Evolutionary conservation across 1,140 invertebrate genomes (phyloP), one percentile per base, ranked within the genome.

Genomic region (Cherax quadricarinatus): DNA sequence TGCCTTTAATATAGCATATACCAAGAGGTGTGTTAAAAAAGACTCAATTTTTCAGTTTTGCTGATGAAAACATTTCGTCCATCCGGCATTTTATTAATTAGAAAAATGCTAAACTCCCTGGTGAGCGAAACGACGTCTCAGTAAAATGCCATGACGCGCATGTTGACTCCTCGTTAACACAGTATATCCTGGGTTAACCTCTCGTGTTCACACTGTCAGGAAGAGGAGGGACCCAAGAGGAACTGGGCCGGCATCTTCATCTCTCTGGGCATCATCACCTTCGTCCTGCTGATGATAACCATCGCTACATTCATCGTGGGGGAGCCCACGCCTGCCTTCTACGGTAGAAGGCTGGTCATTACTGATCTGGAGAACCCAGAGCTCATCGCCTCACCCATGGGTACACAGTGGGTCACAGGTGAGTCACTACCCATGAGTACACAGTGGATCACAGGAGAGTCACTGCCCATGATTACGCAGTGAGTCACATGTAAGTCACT

Each of bases 221-320:
- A 88, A 53, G 75, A 60, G 24, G 73, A 80, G 9, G 85, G 93
- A 24, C 83, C 93, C 16, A 92, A 92, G 87, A 79, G 87, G 24
- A 93, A 93, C 90, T 93, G 93, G 93, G 57, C 57, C 3, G 91
- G 93, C 82, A 92, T 93, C 87, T 85, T 93, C 81, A 93, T 93
- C 82, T 86, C 93, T 5, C 87, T 93, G 81, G 90, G 81, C 90
- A 93, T 93, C 93, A 93, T 93, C 75, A 62, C 73, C 81, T 89
- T 89, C 41, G 93, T 93, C 14, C 90, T 93, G 10, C 24, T 93
- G 49, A 81, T 93, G 86, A 82, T 93, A n/a, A 89, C 89, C 7
- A 87, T 87, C 62, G 93, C 93, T 4, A 88, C 87, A 75, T 89
- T 93, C 84, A 88, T 93, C 73, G 84, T 93, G n/a, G 93, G 90